Percentiles rank a stretch among this genome's conserved stretches.
These are phyloP conservation scores for Chaenogobius annularis DNA, from an alignment of 2,113 vertebrate genomes.

Conservation along the genomic window DNA sequence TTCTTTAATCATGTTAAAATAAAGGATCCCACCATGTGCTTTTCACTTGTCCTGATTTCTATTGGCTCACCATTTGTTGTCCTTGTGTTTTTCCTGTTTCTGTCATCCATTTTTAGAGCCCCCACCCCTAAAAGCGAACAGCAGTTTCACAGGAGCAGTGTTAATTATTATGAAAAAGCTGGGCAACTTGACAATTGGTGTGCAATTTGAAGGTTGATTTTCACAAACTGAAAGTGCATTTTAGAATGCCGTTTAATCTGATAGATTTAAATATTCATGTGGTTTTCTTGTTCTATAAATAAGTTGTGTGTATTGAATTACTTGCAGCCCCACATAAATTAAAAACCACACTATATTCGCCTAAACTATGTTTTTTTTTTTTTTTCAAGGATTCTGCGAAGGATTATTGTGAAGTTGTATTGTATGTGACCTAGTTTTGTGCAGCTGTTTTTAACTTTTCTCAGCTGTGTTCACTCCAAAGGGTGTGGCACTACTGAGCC, in stretches of 20 bases:
- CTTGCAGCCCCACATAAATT: not conserved
- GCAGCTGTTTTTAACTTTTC: not conserved
- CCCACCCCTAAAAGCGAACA: conserved; percentile 7
- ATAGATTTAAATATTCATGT: no score
- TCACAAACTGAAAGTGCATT: not conserved
- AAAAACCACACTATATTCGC: not conserved
- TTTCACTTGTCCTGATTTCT: conserved; percentile 31
- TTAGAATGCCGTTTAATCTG: not conserved
- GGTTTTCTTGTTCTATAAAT: no score
- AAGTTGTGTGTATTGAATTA: not conserved
- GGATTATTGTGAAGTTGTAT: not conserved
- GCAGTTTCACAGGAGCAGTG: not conserved
- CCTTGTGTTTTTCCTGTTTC: conserved; percentile 22
- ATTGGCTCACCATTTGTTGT: conserved; percentile 43
- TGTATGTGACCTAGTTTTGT: not conserved
- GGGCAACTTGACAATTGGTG: conserved; percentile 21
- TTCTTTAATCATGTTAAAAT: not conserved
- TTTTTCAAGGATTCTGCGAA: not conserved
- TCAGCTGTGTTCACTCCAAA: not conserved
- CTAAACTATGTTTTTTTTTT: not conserved
- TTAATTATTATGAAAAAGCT: conserved; percentile 43
- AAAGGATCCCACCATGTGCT: not conserved
- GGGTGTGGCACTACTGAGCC: not conserved
- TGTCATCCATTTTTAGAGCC: conserved; percentile 53
- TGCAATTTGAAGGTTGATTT: conserved; percentile 16